These are phyloP conservation scores for Chelmon rostratus DNA, from an alignment of 2,797 vertebrate genomes.

Conservation along the genomic window DNA sequence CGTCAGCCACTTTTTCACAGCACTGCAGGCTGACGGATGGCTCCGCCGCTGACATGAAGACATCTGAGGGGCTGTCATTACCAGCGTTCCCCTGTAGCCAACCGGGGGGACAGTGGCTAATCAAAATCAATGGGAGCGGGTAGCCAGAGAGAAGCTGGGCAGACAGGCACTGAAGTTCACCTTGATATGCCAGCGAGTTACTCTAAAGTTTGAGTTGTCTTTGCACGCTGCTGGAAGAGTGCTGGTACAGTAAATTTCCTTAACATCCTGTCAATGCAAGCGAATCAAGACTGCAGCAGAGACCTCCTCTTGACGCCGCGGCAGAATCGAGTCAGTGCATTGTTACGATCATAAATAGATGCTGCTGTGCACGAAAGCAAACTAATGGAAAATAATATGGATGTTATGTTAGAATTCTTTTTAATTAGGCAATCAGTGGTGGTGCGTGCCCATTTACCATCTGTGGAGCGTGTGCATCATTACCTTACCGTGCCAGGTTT, in stretches of 20 bases:
- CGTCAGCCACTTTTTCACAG: conserved; percentile 76
- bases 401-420: conserved; percentile 67
- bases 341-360: conserved; percentile 18
- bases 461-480: conserved; percentile 77
- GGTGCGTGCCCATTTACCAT: conserved; percentile 74
- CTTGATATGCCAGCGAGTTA: conserved; percentile 49
- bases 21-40: conserved; percentile 80
- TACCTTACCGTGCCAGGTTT: conserved; percentile 75
- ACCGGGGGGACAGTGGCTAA: conserved; percentile 57
- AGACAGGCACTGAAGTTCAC: conserved; percentile 36
- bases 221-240: conserved; percentile 17
- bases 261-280: conserved; percentile 8
- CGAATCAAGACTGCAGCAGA: conserved; percentile 2
- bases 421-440: conserved; percentile 75
- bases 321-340: conserved; percentile 4
- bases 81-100: conserved; percentile 60
- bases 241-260: conserved; percentile 21
- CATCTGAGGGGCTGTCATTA: conserved; percentile 78
- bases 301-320: conserved; percentile 1
- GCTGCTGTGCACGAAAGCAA: conserved; percentile 44
- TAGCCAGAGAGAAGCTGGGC: conserved; percentile 34
- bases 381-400: conserved; percentile 68
- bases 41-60: conserved; percentile 78
- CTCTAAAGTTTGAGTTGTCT: conserved; percentile 51
- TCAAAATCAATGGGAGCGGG: conserved; percentile 74